Percentiles rank a stretch among this genome's conserved stretches.
These are phyloP conservation scores for Eristalis pertinax DNA, from an alignment of 2,888 invertebrate genomes.

Conservation along the genomic window DNA sequence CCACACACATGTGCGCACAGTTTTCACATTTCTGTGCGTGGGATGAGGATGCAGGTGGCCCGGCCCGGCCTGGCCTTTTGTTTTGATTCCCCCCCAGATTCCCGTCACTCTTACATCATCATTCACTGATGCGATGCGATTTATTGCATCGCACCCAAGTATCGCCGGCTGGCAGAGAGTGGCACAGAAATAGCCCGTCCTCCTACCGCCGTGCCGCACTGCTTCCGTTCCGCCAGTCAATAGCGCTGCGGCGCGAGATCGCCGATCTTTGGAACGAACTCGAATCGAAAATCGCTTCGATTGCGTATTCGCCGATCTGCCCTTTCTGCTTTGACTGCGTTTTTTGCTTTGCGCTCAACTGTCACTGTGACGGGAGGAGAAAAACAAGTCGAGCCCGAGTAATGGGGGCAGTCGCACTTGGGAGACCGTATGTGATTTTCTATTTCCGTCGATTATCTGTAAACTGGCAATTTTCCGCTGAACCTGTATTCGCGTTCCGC, in stretches of 20 bases:
- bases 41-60: slow-evolving; percentile 72
- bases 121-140: slow-evolving; percentile 63
- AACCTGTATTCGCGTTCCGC: background rate
- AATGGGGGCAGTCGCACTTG: background rate
- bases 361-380: background rate
- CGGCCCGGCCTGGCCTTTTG: slow-evolving; percentile 71
- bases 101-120: slow-evolving; percentile 66
- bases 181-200: slow-evolving; percentile 61
- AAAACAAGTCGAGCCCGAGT: background rate
- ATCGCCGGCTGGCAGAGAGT: slow-evolving; percentile 17
- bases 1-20: slow-evolving; percentile 59
- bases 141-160: slow-evolving; percentile 60
- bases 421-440: slow-evolving; percentile 3
- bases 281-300: slow-evolving; percentile 47
- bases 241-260: slow-evolving; percentile 69
- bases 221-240: slow-evolving; percentile 56
- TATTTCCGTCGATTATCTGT: slow-evolving; percentile 29
- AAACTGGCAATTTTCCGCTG: background rate
- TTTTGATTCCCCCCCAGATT: slow-evolving; percentile 58
- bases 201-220: slow-evolving; percentile 3
- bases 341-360: slow-evolving; percentile 11
- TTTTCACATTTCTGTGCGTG: slow-evolving; percentile 64
- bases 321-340: slow-evolving; percentile 6
- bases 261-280: slow-evolving; percentile 64
- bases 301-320: slow-evolving; percentile 7